Base-by-base conservation (phyloP, 2,888 invertebrate genomes). In the Patella pellucida region DNA sequence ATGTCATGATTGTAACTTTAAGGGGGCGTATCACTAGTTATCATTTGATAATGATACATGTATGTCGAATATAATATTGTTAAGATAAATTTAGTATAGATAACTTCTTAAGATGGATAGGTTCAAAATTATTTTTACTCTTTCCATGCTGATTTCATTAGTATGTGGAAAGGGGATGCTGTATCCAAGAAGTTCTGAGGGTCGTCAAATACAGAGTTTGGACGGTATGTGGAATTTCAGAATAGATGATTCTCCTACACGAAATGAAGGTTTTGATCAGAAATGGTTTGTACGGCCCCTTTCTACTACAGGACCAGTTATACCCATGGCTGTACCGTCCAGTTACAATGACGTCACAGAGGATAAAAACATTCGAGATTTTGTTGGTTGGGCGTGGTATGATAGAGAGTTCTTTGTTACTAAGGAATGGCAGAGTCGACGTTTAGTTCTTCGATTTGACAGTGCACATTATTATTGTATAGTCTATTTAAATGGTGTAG, bases 351-450 rank as follows among this genome's bases (percentile, higher is more conserved):
- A 99, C 90, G 94, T 99, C 16, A 96, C 96, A 0, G 84, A 85
- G 77, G 95, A 96, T 74, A 93, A 92, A 41, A 92, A 93, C 0
- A 90, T 98, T 4, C 92, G 98, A 16, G 97, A 98, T 91, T 97
- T 98, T 92, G 95, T 98, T 3, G 99, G 99, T 0, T 94, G 97
- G 87, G 98, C 96, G 16, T 99, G 99, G 99, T 99, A 99, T 90
- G 96, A 97, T 89, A 93, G 95, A 16, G 93, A 93, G 16, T 97
- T 98, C 91, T 95, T 94, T 91, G 94, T 95, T 19, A 95, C 97
- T 0, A 90, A 92, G 31, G 93, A 94, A 77, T 97, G 97, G 97
- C 83, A 85, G 73, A 81, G 91, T 0, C 90, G 93, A 9, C 23
- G 92, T 69, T 94, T 97, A 9, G 96, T 97, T 93, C 91, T 99